Base-by-base conservation (phyloP, 2,888 invertebrate genomes). In the Drosophila greeni region DNA sequence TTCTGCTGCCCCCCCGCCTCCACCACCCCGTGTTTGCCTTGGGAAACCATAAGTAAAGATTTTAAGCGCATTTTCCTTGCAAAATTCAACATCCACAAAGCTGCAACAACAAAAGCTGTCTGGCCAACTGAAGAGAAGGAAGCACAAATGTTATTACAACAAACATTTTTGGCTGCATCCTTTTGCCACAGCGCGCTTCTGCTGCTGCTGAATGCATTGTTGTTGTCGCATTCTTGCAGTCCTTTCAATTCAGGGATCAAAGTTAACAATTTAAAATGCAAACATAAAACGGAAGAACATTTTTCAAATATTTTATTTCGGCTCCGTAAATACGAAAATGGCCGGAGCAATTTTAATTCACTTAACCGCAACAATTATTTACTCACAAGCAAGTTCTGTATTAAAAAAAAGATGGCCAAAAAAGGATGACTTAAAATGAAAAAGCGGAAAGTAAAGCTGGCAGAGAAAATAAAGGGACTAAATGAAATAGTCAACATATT, bases 41-140 rank as follows among this genome's bases (percentile, higher is more conserved):
- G 72, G 74, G 66, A 69, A 78, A 73, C 84, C 84, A 82, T 71
- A 82, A 84, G 84, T 70, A 82, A 75, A 81, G 82, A 78, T 75
- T 84, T 68, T 72, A 85, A 76, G 74, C 82, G 76, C 68, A 85
- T 81, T 75, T 84, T 54, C 61, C 60, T 55, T 49, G 57, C 48
- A 60, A 70, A 77, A 66, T 68, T 70, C 74, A 64, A 61, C 66
- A 62, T 58, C 57, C 67, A 51, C 61, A 52, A 67, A 51, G 62
- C 57, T 60, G 70, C 56, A 56, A 26, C 58, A 59, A 54, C 26
- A 52, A 59, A 69, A 45, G 36, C 54, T 45, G 43, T 67, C 69
- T 69, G 42, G 36, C 24, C 55, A 54, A 66, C 29, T 42, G 36
- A 8, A 18, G 31, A 62, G 42, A 54, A 42, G 59, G 67, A 62